Evolutionary conservation across 2,888 invertebrate species (phyloP), one percentile per base, ranked within the genome.

Genomic region (Drosophila algonquin): DNA sequence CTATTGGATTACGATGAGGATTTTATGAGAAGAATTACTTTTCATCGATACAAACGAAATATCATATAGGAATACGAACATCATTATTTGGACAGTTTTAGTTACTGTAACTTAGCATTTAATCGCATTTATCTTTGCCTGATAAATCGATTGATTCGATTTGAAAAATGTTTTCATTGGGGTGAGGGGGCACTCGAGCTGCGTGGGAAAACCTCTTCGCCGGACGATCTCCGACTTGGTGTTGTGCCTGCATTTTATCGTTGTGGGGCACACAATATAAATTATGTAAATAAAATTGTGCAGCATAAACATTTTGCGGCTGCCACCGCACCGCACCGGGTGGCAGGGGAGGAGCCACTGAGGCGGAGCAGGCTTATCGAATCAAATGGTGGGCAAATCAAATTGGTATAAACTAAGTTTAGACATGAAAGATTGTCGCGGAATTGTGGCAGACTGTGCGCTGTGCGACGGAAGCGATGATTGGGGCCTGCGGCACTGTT

Each of bases 281-380:
- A 87, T 89, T 86, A 87, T 86, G 85, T 87, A 87, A 86, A 86
- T 89, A 86, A 84, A 89, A 86, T 86, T 84, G 82, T 76, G 84
- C 77, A 81, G 78, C 80, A 89, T 87, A 89, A 86, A 89, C 89
- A 85, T 79, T 81, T 70, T 60, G 59, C 61, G 64, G 62, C 58
- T 48, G 58, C 51, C 63, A 53, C 47, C 24, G 30, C 30, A 30
- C 30, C 30, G 30, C 30, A 32, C 10, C 54, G 21, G 21, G 21
- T 21, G 21, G 56, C 45, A 40, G 50, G 30, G 32, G 27, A 30
- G 24, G 24, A 35, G 51, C 51, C 46, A 55, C 73, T 32, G 52
- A 57, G 67, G 67, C 57, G 79, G 67, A 77, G 83, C 79, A 81
- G 80, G 83, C 88, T 84, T 84, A 88, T 84, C 88, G 83, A 86